Evolutionary conservation across 2,797 vertebrate genomes (phyloP).

Genomic region (Rhabdomys pumilio): DNA sequence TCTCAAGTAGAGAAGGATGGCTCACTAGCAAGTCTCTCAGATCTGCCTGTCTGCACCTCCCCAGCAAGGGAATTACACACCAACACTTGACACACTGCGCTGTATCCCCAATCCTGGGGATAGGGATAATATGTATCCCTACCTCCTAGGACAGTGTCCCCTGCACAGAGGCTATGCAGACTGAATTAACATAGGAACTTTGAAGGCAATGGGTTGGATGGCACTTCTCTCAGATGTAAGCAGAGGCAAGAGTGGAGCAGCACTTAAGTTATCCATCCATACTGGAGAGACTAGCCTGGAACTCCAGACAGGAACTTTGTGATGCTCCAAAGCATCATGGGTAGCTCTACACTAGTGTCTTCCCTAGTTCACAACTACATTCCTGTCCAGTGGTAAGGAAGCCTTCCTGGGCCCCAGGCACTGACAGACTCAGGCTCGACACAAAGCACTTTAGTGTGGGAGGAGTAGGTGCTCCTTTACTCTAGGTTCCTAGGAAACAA

Average conservation of each 20-base stretch:
- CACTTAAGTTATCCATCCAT: neutral
- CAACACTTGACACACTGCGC: neutral
- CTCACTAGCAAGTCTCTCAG: neutral
- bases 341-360: neutral
- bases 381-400: slow-evolving; percentile 34
- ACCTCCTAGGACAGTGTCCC: neutral
- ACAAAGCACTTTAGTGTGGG: neutral
- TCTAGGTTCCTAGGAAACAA: neutral
- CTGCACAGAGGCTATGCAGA: neutral
- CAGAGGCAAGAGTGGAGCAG: neutral
- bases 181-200: neutral
- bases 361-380: neutral
- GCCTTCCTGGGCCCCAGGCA: neutral
- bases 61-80: neutral
- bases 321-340: slow-evolving; percentile 23
- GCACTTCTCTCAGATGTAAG: neutral
- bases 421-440: neutral
- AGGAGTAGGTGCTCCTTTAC: neutral
- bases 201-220: neutral
- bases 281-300: neutral
- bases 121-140: neutral
- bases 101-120: neutral
- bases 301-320: neutral
- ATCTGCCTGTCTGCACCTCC: neutral
- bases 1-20: neutral